Conservation (phyloP, 1,140 invertebrate genomes). For the Eumeta japonica region DNA sequence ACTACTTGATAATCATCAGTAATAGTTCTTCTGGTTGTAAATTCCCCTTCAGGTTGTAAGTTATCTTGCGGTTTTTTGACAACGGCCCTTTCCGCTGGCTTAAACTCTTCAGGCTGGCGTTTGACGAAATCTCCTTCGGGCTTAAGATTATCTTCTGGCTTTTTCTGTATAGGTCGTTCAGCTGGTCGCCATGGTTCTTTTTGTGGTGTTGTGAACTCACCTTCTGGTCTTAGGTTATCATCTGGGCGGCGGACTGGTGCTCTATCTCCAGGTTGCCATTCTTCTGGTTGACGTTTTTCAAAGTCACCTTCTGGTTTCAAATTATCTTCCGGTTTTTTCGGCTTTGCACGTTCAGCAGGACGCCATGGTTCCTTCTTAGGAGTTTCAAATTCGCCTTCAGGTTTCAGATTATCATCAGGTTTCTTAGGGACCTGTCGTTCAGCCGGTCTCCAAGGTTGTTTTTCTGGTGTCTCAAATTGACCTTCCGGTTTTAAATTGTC, state of each 20-base stretch:
- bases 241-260: conserved; percentile 57
- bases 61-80: conserved; percentile 56
- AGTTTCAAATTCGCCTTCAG: conserved; percentile 56
- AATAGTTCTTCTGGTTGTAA: conserved; percentile 45
- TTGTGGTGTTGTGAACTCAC: conserved; percentile 61
- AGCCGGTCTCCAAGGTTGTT: conserved; percentile 32
- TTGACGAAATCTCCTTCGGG: conserved; percentile 62
- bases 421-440: conserved; percentile 52
- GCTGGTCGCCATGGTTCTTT: conserved; percentile 43
- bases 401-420: conserved; percentile 58
- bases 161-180: conserved; percentile 47
- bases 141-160: conserved; percentile 60
- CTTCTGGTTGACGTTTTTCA: conserved; percentile 56
- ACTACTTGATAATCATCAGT: conserved; percentile 61
- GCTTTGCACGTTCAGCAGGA: conserved; percentile 39
- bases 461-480: conserved; percentile 37
- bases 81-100: conserved; percentile 28
- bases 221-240: conserved; percentile 65
- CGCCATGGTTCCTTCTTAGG: conserved; percentile 35
- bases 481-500: conserved; percentile 54
- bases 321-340: conserved; percentile 54
- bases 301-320: conserved; percentile 61
- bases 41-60: conserved; percentile 55
- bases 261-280: conserved; percentile 62
- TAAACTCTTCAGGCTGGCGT: conserved; percentile 31